Percentiles rank a stretch among this genome's conserved stretches.
Evolutionary conservation across 2,113 vertebrate species (phyloP).

Genomic region (Bos javanicus): DNA sequence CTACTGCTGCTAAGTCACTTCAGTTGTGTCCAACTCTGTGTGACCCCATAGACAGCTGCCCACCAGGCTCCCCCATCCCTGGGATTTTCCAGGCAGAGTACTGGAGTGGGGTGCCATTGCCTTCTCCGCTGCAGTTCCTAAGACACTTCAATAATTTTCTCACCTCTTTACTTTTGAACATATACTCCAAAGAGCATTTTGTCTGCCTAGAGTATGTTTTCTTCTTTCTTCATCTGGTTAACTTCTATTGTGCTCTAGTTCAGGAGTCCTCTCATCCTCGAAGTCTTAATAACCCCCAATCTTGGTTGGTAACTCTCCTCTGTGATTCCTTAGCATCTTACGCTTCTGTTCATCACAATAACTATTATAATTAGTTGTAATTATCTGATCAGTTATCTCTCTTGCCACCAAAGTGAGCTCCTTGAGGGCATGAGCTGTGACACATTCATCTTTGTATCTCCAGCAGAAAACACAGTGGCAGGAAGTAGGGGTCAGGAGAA

Average conservation of each 20-base stretch:
- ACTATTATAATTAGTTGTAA: background rate
- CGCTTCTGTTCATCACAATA: background rate
- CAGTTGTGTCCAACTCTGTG: too few species aligned
- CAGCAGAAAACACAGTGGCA: background rate
- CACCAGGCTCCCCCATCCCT: too few species aligned
- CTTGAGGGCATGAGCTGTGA: background rate
- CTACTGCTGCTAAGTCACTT: too few species aligned
- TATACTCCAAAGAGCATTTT: background rate
- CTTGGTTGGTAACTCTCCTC: background rate
- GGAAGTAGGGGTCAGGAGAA: background rate
- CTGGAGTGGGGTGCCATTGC: too few species aligned
- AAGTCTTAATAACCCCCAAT: background rate
- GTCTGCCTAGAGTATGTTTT: background rate
- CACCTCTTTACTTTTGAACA: background rate
- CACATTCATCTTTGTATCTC: background rate
- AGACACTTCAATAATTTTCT: background rate
- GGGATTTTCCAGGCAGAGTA: too few species aligned
- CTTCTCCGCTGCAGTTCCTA: background rate
- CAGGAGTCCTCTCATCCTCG: background rate
- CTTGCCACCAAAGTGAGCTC: background rate
- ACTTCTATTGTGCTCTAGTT: background rate
- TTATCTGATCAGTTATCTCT: background rate
- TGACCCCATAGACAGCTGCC: too few species aligned
- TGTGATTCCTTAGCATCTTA: background rate
- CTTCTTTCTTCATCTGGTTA: background rate